phyloP scores from a whole-genome alignment of 2,888 invertebrate genomes.

The Conistra vaccinii region DNA sequence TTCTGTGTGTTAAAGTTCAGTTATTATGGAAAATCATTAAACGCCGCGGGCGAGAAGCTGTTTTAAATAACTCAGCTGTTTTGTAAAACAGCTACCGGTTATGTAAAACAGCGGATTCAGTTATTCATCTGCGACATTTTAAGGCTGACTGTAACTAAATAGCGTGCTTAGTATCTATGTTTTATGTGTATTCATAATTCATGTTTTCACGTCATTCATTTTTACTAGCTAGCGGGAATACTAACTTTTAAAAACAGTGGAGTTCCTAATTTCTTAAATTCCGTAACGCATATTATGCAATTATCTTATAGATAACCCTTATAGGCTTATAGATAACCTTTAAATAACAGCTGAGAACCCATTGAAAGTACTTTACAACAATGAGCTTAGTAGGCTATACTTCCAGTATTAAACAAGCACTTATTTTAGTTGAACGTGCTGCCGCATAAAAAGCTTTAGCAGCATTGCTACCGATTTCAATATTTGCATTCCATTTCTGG shows the following conservation, averaged over 20 bases:
- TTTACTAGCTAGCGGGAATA: too few relatives aligned
- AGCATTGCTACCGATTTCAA: constrained; percentile 81
- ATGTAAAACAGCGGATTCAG: too few relatives aligned
- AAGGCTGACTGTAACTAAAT: too few relatives aligned
- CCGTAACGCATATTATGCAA: background rate
- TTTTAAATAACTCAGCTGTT: too few relatives aligned
- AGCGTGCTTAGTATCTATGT: background rate
- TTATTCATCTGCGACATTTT: too few relatives aligned
- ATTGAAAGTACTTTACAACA: constrained; percentile 49
- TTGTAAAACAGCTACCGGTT: too few relatives aligned
- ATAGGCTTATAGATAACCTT: background rate
- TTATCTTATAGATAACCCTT: background rate
- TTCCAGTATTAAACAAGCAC: constrained; percentile 48
- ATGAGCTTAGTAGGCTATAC: constrained; percentile 46
- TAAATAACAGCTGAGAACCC: constrained; percentile 25
- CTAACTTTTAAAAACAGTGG: too few relatives aligned
- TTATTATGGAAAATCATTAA: too few relatives aligned
- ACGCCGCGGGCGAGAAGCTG: too few relatives aligned
- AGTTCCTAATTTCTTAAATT: too few relatives aligned
- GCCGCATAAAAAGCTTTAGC: constrained; percentile 83
- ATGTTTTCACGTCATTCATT: too few relatives aligned
- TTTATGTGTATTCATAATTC: background rate
- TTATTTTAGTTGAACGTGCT: constrained; percentile 79
- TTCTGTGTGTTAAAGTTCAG: too few relatives aligned
- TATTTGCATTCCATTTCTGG: constrained; percentile 88